A percentile compares a stretch with the other conserved stretches of the same genome.
phyloP scores from a whole-genome alignment of 2,888 invertebrate genomes.

The Brachycybe producta region DNA sequence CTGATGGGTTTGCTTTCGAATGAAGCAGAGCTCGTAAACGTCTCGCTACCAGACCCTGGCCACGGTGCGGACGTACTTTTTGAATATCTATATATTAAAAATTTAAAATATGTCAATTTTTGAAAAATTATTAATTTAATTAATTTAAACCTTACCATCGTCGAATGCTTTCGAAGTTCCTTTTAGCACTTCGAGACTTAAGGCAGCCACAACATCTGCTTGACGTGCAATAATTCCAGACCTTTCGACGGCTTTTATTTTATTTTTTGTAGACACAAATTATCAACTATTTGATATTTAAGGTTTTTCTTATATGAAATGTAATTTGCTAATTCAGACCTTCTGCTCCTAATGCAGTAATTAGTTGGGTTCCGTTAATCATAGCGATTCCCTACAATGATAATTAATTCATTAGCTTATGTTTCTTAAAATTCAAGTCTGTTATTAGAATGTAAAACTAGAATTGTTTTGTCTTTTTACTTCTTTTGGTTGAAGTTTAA shows the following conservation, averaged over 20 bases:
- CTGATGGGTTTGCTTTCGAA: conserved; percentile 47
- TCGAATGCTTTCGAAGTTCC: conserved; percentile 51
- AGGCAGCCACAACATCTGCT: conserved; percentile 50
- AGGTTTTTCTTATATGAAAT: too few relatives aligned
- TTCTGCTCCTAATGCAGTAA: conserved; percentile 50
- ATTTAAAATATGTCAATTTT: not conserved
- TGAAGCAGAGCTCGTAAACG: conserved; percentile 46
- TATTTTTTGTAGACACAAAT: not conserved
- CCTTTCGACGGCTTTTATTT: conserved; percentile 42
- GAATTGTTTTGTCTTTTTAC: too few relatives aligned
- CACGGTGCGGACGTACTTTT: conserved; percentile 46
- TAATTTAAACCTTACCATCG: conserved; percentile 35
- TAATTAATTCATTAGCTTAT: not conserved
- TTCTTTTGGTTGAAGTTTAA: conserved; percentile 47
- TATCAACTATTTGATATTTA: too few relatives aligned
- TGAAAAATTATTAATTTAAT: not conserved
- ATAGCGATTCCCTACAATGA: conserved; percentile 42
- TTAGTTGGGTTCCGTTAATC: conserved; percentile 54
- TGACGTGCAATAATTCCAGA: conserved; percentile 45
- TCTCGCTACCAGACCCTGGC: conserved; percentile 46
- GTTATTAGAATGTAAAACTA: not conserved
- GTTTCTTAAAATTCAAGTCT: not conserved
- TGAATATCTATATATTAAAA: conserved; percentile 42
- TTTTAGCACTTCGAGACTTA: conserved; percentile 51
- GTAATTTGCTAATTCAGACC: conserved; percentile 29